Base-by-base conservation (phyloP, 2,888 invertebrate species). In the Stenchaetothrips biformis region DNA sequence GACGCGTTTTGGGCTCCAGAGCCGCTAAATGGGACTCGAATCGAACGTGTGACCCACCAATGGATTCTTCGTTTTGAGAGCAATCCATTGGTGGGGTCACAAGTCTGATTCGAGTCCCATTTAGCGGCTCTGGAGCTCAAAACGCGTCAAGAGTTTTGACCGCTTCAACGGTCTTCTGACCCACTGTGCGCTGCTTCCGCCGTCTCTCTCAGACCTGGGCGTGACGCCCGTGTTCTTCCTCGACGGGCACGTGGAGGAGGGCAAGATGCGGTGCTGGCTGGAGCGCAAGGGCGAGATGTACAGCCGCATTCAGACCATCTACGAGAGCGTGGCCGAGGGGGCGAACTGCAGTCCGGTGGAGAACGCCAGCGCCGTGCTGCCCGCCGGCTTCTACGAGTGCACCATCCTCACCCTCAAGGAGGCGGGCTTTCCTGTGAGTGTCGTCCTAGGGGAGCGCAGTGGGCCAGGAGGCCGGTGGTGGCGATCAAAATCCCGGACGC, bases 231-330 rank as follows among this genome's bases (percentile, higher is more conserved):
- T 74, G 67, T 74, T 74, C 21, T 74, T 74, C 25, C 67, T 74
- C 9, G 67, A 74, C 25, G 67, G 67, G 8, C 3, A 11, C 25
- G 67, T 74, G 9, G 67, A 74, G 1, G 21, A 1, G 25, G 67
- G 67, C 25, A 74, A 74, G 67, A 74, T 74, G 67, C 21, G 21
- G 67, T 74, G 67, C 25, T 74, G 67, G 67, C 21, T 21, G 67
- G 67, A 25, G 7, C 67, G 67, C 67, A 74, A 74, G 67, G 21
- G 3, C 25, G 67, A 74, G 67, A 25, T 21, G 25, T 25, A 25
- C 21, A 21, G 11, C 11, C 21, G 67, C 7, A 25, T 21, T 21
- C 9, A 21, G 67, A 9, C 11, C 7, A 25, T 74, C 11, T 74
- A 74, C 67, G 9, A 21, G 25, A 7, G 11, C 25, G 67, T 74